These are phyloP conservation scores for Chunga burmeisteri DNA, from an alignment of 2,113 vertebrate species.

Conservation along the genomic window DNA sequence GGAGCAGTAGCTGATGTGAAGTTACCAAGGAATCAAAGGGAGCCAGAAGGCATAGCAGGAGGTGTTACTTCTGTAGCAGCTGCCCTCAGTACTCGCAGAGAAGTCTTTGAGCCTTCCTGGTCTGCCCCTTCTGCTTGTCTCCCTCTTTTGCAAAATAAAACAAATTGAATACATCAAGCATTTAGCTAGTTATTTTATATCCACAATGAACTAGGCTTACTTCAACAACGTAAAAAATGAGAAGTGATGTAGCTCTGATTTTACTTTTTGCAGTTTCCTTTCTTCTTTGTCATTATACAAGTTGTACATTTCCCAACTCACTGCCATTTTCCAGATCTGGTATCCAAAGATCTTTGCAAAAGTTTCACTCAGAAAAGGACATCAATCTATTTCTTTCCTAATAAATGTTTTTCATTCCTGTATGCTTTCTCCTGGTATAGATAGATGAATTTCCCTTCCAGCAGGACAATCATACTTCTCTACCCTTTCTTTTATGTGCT, in stretches of 20 bases:
- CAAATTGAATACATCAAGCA: neutral
- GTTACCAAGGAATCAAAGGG: neutral
- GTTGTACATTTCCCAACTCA: neutral
- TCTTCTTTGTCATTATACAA: neutral
- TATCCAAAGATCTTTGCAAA: neutral
- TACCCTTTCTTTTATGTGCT: neutral
- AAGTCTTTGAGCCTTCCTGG: neutral
- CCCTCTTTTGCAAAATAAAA: neutral
- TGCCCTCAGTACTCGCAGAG: neutral
- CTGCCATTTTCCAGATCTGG: neutral
- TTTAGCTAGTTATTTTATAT: neutral
- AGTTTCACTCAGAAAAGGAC: neutral
- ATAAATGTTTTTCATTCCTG: neutral
- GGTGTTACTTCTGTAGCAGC: neutral
- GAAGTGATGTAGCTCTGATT: neutral
- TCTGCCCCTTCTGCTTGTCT: neutral
- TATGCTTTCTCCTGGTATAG: neutral
- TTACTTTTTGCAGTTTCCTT: neutral
- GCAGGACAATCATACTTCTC: neutral
- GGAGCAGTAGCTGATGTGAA: neutral
- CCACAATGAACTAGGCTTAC: neutral
- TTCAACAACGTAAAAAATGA: neutral
- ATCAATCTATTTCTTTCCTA: neutral
- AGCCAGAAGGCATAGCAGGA: neutral
- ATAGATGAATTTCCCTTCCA: neutral